Evolutionary conservation across 2,113 vertebrate species (phyloP).

Genomic region (Aleadryas rufinucha): DNA sequence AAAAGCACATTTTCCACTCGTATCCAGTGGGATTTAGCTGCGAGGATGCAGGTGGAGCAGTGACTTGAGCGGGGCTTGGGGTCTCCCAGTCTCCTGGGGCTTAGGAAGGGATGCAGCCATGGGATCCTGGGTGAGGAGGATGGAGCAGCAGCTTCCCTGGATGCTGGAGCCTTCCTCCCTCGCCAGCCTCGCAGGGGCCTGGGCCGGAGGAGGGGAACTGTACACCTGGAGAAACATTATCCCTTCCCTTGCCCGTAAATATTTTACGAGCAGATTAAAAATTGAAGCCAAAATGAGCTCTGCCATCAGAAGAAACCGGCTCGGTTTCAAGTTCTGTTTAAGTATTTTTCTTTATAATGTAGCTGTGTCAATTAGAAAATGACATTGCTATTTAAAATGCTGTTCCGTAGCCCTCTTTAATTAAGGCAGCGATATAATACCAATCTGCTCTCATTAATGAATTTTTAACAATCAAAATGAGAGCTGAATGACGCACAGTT

Average conservation of each 20-base stretch:
- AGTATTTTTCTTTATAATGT: constrained; percentile 67
- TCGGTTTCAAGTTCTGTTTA: constrained; percentile 57
- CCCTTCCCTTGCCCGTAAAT: constrained; percentile 63
- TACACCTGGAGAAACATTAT: constrained; percentile 66
- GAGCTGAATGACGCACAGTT: neutral
- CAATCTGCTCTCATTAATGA: constrained; percentile 67
- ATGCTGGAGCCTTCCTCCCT: neutral
- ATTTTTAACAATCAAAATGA: constrained; percentile 61
- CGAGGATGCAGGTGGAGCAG: neutral
- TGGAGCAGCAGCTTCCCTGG: neutral
- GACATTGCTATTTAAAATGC: constrained; percentile 68
- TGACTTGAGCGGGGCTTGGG: neutral
- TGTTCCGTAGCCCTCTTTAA: constrained; percentile 65
- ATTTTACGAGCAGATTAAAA: constrained; percentile 76
- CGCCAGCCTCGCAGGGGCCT: neutral
- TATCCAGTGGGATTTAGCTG: neutral
- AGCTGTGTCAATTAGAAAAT: constrained; percentile 69
- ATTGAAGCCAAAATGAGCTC: constrained; percentile 63
- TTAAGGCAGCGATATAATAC: constrained; percentile 64
- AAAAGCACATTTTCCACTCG: neutral
- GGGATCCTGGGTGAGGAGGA: neutral
- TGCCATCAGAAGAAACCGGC: constrained; percentile 28
- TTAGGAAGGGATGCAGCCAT: neutral
- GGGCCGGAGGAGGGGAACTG: neutral
- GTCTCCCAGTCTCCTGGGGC: neutral